Base-by-base conservation (phyloP, 2,888 invertebrate genomes). In the Aproaerema taeniolella region DNA sequence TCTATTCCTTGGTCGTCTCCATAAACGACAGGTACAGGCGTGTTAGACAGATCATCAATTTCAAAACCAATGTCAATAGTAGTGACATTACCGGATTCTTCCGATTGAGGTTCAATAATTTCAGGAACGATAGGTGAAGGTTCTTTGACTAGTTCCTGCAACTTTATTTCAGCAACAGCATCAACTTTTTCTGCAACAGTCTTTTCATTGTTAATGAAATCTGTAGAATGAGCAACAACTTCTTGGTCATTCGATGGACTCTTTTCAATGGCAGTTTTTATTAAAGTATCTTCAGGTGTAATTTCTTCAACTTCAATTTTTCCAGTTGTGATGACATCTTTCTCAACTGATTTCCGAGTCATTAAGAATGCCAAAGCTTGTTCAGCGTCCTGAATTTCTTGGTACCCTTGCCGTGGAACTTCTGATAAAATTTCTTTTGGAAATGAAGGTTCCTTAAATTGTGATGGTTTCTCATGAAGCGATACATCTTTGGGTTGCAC, bases 361-460 rank as follows among this genome's bases (percentile, higher is more conserved):
- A 38, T 45, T 29, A 15, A 41, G 29, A 13, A 41, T 35, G 44
- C 66, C 15, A 65, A 37, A 26, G 42, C 12, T 40, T 28, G 39
- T 53, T 71, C 70, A 40, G 68, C 70, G 47, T 76, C 74, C 35
- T 49, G 51, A 43, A 73, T 56, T 55, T 71, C 70, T 12, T 68
- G 53, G 44, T 77, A 72, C 42, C 44, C 65, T 16, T 66, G 53
- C 24, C 53, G 42, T 20, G 53, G 44, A 10, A 13, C 11, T 34
- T 40, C 31, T 9, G 26, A 20, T 30, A 20, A n/a, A 10, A 11
- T 10, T 17, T 26, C 26, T 6, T 6, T 8, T 28, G 28, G 28
- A n/a, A n/a, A n/a, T 8, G 28, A 28, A 8, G 3, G 28, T 28
- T 28, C 10, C n/a, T 3, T 30, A 13, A n/a, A 8, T 3, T 3